Base-by-base conservation (phyloP, 2,888 invertebrate species). In the Diplolepis rosae region DNA sequence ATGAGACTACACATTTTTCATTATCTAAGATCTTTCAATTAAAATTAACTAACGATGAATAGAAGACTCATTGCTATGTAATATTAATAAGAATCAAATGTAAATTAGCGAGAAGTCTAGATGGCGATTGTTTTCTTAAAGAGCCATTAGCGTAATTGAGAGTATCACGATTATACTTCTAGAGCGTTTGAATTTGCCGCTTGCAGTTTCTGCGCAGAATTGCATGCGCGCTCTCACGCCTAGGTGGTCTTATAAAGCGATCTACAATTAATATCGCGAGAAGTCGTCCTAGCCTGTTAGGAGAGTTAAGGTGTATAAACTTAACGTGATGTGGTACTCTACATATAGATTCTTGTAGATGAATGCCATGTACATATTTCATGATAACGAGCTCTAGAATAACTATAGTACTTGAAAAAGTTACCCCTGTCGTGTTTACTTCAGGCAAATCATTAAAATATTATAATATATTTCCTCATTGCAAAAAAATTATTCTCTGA, bases 301-400 rank as follows among this genome's bases (percentile, higher is more conserved):
- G 22, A 15, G 35, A 18, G 42, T 24, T 32, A 13, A 22, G 7
- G 45, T 48, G 45, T 22, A 18, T 48, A 22, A 68, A 69, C 69
- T 66, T 73, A 68, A 72, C 61, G 39, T 61, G 68, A 68, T 70
- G 66, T 74, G 48, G 76, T 65, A 72, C 76, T 69, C 69, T 73
- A 56, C 68, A 73, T 73, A 70, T 75, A 66, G 70, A 72, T 71
- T 74, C 73, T 76, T 76, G 72, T 75, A 72, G 75, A 66, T 71
- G 72, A 67, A 70, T 76, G 74, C 82, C 80, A 80, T 80, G 75
- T 78, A n/a, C n/a, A n/a, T n/a, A 76, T 73, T 76, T 77, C 78
- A 73, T 78, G 80, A 80, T 84, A 84, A 84, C 82, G 78, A 83
- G 79, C 22, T 48, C 18, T 22, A 3, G 3, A 48, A 18, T 11